Evolutionary conservation across 2,888 invertebrate species (phyloP).

Genomic region (Drosophila leonis): DNA sequence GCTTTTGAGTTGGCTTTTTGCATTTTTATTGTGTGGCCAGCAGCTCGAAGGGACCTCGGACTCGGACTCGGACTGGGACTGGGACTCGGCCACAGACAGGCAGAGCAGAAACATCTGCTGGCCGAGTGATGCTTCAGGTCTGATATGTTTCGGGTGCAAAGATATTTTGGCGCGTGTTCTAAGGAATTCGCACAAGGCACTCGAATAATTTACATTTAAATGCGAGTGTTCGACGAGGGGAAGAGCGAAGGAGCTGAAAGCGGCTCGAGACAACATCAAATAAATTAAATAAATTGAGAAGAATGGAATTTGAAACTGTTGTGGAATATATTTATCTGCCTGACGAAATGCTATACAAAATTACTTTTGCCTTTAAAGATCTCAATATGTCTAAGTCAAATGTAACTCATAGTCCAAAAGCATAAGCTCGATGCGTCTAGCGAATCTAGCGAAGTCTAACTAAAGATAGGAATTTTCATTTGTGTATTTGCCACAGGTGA

Average conservation of each 20-base stretch:
- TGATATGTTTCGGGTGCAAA: slow-evolving; percentile 26
- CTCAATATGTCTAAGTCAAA: too few species aligned
- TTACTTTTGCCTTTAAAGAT: too few species aligned
- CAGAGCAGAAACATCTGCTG: slow-evolving; percentile 2
- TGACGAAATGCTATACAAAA: too few species aligned
- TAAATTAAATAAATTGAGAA: background rate
- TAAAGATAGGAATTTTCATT: too few species aligned
- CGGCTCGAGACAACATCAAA: background rate
- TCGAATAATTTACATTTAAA: slow-evolving; percentile 11
- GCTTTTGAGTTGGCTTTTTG: slow-evolving; percentile 26
- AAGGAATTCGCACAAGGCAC: slow-evolving; percentile 20
- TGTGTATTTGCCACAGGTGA: too few species aligned
- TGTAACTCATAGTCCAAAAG: too few species aligned
- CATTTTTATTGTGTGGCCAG: slow-evolving; percentile 45
- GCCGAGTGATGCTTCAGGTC: slow-evolving; percentile 14
- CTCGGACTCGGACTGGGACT: background rate
- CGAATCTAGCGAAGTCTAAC: too few species aligned
- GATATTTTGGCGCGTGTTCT: slow-evolving; percentile 49
- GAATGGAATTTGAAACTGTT: background rate
- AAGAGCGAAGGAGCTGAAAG: background rate
- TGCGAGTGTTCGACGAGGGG: background rate
- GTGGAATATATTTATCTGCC: background rate
- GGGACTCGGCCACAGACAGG: background rate
- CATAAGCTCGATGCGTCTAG: too few species aligned
- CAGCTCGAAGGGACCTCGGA: background rate